Percentiles rank a stretch among this genome's conserved stretches.
Evolutionary conservation across 2,888 invertebrate species (phyloP).

Genomic region (Nipponacmea schrenckii): DNA sequence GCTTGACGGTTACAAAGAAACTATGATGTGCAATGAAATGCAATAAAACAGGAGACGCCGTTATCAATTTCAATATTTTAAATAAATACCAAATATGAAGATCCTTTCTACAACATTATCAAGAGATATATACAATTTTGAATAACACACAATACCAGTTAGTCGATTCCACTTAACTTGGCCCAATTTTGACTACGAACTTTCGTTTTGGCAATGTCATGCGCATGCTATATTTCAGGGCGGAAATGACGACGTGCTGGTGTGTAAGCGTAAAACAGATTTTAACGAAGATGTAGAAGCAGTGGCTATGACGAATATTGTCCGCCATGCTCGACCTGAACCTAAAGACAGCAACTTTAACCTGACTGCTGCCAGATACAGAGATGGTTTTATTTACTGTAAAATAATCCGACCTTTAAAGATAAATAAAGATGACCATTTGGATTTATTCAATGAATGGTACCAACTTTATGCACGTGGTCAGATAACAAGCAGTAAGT

Average conservation of each 20-base stretch:
- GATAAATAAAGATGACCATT: constrained; percentile 17
- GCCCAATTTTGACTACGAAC: too few relatives aligned
- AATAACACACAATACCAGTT: too few relatives aligned
- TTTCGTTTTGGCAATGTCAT: too few relatives aligned
- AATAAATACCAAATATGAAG: too few relatives aligned
- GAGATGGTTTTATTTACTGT: constrained; percentile 38
- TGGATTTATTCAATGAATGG: constrained; percentile 42
- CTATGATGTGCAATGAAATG: too few relatives aligned
- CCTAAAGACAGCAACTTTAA: constrained; percentile 27
- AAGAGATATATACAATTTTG: too few relatives aligned
- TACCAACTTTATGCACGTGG: constrained; percentile 39
- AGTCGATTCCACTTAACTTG: too few relatives aligned
- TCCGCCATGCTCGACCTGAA: constrained; percentile 26
- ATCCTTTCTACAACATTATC: too few relatives aligned
- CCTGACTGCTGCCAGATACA: constrained; percentile 11
- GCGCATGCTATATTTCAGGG: constrained; percentile 19
- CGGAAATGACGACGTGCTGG: constrained; percentile 37
- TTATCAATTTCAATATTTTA: too few relatives aligned
- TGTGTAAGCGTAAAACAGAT: constrained; percentile 26
- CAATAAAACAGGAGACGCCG: too few relatives aligned
- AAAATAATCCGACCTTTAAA: constrained; percentile 27
- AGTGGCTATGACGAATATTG: constrained; percentile 21
- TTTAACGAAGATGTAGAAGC: constrained; percentile 17
- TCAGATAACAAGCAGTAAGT: constrained; percentile 34
- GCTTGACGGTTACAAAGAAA: too few relatives aligned